Base-by-base conservation (phyloP, 2,797 vertebrate species). In the Alca torda region DNA sequence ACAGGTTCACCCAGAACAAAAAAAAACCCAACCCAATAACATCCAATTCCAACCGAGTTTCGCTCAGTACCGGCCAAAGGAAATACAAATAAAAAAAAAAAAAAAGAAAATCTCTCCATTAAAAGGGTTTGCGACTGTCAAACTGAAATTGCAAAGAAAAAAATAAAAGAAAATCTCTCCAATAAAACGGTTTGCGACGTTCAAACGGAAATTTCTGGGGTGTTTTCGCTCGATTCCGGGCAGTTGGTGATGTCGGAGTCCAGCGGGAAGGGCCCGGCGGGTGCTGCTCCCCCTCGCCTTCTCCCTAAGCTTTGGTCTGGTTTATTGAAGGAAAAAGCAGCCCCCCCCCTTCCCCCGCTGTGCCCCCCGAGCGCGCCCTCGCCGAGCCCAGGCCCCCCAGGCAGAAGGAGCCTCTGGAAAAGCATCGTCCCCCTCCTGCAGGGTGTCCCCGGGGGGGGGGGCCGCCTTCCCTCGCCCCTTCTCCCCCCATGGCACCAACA, bases 301-400 rank as follows among this genome's bases (percentile, higher is more conserved):
- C 31, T 39, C 81, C 48, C 17, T 72, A 92, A 80, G 77, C 93
- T 95, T 96, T 92, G 91, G 91, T 90, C 60, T 96, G 74, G 53
- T 59, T 83, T 69, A 56, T 35, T 13, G 45, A 54, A 39, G 41
- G 46, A 45, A 56, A 56, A 33, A 31, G 13, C 46, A 54, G 11
- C 4, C 25, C 30, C 16, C 59, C 7, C 14, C 13, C 8, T 13
- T 33, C 12, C 12, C 56, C 53, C 50, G 24, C 24, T 30, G 26
- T 53, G 20, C 16, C 54, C 5, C 23, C 24, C 2, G 25, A 37
- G 41, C 31, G 3, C 7, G 1, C 9, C 24, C 30, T 10, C 2
- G 3, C 35, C 7, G 3, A 23, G 6, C 63, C 56, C 4, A 11
- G 18, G 4, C 48, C 13, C 35, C 69, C 30, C 11, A 1, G 23